Percentiles rank a stretch among this genome's conserved stretches.
Evolutionary conservation across 1,140 invertebrate species (phyloP).

Genomic region (Tetramorium simillimum): DNA sequence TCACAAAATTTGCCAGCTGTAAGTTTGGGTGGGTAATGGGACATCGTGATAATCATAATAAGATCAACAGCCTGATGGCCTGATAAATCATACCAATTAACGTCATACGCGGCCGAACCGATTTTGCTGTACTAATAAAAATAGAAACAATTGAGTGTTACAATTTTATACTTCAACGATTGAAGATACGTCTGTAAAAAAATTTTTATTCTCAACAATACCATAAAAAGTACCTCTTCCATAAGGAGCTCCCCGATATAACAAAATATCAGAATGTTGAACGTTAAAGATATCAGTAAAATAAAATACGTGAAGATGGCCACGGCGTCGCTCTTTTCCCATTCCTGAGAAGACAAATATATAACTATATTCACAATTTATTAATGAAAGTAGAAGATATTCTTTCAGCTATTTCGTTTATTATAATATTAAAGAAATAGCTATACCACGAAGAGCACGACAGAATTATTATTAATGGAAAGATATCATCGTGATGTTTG

Average conservation of each 20-base stretch:
- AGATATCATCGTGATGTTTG: not conserved
- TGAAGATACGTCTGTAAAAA: not conserved
- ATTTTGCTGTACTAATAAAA: slow-evolving; percentile 59
- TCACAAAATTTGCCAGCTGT: slow-evolving; percentile 67
- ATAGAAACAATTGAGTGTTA: not conserved
- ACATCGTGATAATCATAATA: slow-evolving; percentile 51
- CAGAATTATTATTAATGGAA: not conserved
- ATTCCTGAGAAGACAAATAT: slow-evolving; percentile 70
- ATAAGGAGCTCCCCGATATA: slow-evolving; percentile 74
- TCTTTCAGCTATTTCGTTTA: not conserved
- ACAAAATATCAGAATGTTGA: slow-evolving; percentile 77
- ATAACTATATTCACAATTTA: not conserved
- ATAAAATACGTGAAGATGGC: slow-evolving; percentile 68
- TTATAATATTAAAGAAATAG: not conserved
- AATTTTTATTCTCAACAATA: not conserved
- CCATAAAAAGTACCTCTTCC: slow-evolving; percentile 68
- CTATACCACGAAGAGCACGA: not conserved
- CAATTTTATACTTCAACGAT: not conserved
- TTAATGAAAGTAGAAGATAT: not conserved
- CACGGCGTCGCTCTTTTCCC: slow-evolving; percentile 61
- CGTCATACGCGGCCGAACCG: slow-evolving; percentile 17
- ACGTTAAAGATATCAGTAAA: slow-evolving; percentile 71
- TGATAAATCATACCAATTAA: slow-evolving; percentile 64
- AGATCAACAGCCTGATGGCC: slow-evolving; percentile 30
- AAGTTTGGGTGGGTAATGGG: slow-evolving; percentile 62